A percentile compares a stretch with the other conserved stretches of the same genome.
Evolutionary conservation across 2,113 vertebrate species (phyloP).

Genomic region (Halichoerus grypus): DNA sequence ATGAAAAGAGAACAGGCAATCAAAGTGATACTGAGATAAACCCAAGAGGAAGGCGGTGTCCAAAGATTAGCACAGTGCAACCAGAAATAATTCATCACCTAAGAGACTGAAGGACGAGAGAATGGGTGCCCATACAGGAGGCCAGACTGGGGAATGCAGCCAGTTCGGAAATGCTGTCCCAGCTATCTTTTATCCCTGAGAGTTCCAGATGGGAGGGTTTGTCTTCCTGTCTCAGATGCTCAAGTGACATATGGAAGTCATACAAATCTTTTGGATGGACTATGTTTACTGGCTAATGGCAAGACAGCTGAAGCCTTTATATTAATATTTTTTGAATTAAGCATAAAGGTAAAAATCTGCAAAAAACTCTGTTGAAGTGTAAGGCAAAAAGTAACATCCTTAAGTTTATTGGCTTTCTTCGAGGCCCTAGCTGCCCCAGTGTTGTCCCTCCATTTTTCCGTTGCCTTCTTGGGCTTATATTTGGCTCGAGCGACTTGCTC

Average conservation of each 20-base stretch:
- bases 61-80: neutral
- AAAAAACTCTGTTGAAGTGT: neutral
- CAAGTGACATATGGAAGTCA: conserved; percentile 61
- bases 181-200: conserved; percentile 47
- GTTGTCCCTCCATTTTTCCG: neutral
- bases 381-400: neutral
- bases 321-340: conserved; percentile 49
- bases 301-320: conserved; percentile 21
- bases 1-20: neutral
- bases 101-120: neutral
- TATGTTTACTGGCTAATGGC: conserved; percentile 30
- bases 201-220: conserved; percentile 18
- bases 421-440: neutral
- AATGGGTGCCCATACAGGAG: neutral
- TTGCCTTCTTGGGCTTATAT: neutral
- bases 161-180: neutral
- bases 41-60: neutral
- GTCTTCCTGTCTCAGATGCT: conserved; percentile 53
- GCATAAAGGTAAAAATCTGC: conserved; percentile 51
- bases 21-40: conserved; percentile 55
- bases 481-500: neutral
- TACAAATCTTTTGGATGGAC: conserved; percentile 48
- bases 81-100: conserved; percentile 58
- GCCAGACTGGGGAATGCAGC: neutral
- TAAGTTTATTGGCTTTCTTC: neutral